Conservation (phyloP, 2,888 invertebrate genomes). For the Nezara viridula region DNA sequence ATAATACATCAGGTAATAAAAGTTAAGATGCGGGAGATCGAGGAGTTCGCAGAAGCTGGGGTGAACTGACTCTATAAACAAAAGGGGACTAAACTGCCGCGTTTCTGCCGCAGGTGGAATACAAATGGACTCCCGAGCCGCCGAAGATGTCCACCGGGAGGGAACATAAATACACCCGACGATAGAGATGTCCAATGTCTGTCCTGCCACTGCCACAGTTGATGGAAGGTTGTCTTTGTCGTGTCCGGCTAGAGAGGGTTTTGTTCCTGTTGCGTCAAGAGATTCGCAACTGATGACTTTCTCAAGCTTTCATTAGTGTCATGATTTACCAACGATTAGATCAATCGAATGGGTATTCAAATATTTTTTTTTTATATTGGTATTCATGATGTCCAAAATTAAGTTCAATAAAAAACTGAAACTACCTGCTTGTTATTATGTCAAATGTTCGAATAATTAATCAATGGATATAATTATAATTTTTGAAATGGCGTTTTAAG, state of each 20-base stretch:
- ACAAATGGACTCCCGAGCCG: neutral
- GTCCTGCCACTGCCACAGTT: neutral
- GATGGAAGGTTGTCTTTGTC: neutral
- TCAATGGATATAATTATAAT: no score
- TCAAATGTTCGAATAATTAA: no score
- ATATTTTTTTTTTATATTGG: no score
- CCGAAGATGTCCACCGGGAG: neutral
- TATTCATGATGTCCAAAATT: no score
- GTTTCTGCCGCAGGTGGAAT: neutral
- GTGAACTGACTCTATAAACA: slow-evolving; percentile 16
- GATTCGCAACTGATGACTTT: neutral
- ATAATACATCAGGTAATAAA: slow-evolving; percentile 39
- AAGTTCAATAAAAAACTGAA: no score
- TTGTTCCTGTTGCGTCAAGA: neutral
- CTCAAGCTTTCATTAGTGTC: neutral
- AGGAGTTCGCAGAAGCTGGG: neutral
- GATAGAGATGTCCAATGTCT: neutral
- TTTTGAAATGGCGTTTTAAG: no score
- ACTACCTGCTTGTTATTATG: no score
- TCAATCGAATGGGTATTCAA: neutral
- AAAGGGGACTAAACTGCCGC: slow-evolving; percentile 8
- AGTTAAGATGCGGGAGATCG: neutral
- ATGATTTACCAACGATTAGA: neutral
- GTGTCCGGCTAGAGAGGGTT: neutral
- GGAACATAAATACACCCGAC: neutral